A percentile compares a stretch with the other conserved stretches of the same genome.
Evolutionary conservation across 2,888 invertebrate genomes (phyloP).

Genomic region (Aphodius sticticus): DNA sequence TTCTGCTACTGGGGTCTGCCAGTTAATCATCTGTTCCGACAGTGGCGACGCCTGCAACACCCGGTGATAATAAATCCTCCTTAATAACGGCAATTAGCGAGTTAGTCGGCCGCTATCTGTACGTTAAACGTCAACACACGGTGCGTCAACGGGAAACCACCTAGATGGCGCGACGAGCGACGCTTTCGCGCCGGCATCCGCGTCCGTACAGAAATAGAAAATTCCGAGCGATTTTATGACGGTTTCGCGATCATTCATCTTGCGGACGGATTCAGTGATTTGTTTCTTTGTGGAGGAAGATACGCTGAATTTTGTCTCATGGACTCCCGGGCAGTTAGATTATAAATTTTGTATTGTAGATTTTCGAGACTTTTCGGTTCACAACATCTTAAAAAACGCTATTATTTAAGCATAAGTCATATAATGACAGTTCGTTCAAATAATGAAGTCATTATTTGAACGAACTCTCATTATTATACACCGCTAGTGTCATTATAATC

Average conservation of each 20-base stretch:
- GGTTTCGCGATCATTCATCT: not conserved
- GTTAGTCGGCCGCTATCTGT: slow-evolving; percentile 19
- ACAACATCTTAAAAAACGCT: too few species aligned
- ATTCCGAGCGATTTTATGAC: not conserved
- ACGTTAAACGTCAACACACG: slow-evolving; percentile 20
- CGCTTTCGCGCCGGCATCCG: not conserved
- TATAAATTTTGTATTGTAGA: too few species aligned
- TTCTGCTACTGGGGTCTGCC: slow-evolving; percentile 8
- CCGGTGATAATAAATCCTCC: slow-evolving; percentile 20
- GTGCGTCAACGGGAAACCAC: slow-evolving; percentile 13
- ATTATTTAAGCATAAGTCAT: too few species aligned
- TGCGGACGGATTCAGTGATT: not conserved
- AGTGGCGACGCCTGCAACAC: slow-evolving; percentile 22
- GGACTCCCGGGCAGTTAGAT: too few species aligned
- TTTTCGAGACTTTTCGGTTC: too few species aligned
- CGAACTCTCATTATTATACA: too few species aligned
- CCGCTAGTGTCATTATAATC: too few species aligned
- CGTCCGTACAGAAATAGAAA: not conserved
- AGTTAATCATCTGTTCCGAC: slow-evolving; percentile 21
- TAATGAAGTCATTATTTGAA: too few species aligned
- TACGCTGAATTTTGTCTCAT: too few species aligned
- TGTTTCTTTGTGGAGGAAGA: not conserved
- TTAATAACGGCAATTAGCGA: slow-evolving; percentile 25
- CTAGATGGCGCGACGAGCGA: slow-evolving; percentile 10
- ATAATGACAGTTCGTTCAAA: too few species aligned